Percentiles rank a stretch among this genome's conserved stretches.
These are phyloP conservation scores for Hydriomena furcata DNA, from an alignment of 2,888 invertebrate species.

Conservation along the genomic window DNA sequence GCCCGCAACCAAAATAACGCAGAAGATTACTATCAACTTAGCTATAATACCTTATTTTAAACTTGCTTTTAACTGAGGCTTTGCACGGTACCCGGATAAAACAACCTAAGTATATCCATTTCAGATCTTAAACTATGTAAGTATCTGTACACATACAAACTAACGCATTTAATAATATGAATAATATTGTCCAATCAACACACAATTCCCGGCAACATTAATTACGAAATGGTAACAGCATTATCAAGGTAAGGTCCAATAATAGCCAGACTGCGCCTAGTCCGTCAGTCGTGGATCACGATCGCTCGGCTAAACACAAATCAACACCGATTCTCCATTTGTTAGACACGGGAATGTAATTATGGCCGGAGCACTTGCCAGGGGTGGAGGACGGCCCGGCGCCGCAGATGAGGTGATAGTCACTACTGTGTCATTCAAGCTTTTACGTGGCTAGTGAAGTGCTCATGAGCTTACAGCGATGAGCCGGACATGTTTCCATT, in stretches of 20 bases:
- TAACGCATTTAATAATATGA: too few species aligned
- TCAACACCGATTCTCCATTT: slow-evolving; percentile 85
- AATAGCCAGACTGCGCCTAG: slow-evolving; percentile 13
- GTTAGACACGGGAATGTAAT: slow-evolving; percentile 85
- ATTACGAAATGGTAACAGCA: background rate
- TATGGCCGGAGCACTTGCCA: slow-evolving; percentile 80
- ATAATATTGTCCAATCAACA: too few species aligned
- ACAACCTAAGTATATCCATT: too few species aligned
- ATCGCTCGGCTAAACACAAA: slow-evolving; percentile 79
- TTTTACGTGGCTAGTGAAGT: slow-evolving; percentile 20
- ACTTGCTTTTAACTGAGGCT: too few species aligned
- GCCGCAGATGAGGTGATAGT: slow-evolving; percentile 22
- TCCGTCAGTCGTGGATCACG: slow-evolving; percentile 52
- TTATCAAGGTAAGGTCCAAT: slow-evolving; percentile 13
- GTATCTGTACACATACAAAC: too few species aligned
- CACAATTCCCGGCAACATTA: background rate
- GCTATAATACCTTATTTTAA: too few species aligned
- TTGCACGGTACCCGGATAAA: too few species aligned
- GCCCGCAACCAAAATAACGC: too few species aligned
- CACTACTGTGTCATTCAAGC: slow-evolving; percentile 59
- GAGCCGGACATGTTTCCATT: background rate
- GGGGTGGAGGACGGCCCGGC: slow-evolving; percentile 52
- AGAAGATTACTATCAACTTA: too few species aligned
- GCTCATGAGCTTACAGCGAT: background rate
- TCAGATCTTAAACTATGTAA: too few species aligned